Evolutionary conservation across 1,140 invertebrate genomes (phyloP).

Genomic region (Calephelis nemesis): DNA sequence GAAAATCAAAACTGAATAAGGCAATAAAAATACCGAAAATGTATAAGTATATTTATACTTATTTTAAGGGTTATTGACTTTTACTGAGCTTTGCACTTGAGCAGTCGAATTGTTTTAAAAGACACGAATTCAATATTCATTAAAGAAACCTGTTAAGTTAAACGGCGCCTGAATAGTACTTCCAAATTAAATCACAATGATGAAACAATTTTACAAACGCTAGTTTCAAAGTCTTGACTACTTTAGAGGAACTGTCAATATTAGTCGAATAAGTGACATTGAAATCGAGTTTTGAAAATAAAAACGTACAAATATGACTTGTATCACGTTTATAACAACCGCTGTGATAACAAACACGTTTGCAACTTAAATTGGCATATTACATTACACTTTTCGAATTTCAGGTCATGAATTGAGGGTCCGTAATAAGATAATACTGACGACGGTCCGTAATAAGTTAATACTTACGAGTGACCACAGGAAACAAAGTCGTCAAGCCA

Average conservation of each 20-base stretch:
- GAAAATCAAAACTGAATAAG: no score
- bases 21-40: no score
- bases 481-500: background rate
- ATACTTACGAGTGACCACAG: background rate
- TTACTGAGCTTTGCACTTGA: no score
- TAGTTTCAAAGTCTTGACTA: no score
- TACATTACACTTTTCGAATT: slow-evolving; percentile 1
- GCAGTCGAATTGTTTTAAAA: no score
- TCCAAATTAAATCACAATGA: no score
- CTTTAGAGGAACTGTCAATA: background rate
- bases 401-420: slow-evolving; percentile 10
- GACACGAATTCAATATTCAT: no score
- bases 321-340: background rate
- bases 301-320: background rate
- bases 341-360: background rate
- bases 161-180: no score
- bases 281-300: slow-evolving; percentile 4
- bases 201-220: no score
- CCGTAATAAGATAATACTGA: background rate
- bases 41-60: no score
- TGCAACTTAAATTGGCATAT: slow-evolving; percentile 1
- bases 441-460: background rate
- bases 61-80: no score
- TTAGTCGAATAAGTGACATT: slow-evolving; percentile 1
- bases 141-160: no score